These are phyloP conservation scores for Heterodera filipjevi DNA, from an alignment of 2,888 invertebrate species.

Conservation along the genomic window DNA sequence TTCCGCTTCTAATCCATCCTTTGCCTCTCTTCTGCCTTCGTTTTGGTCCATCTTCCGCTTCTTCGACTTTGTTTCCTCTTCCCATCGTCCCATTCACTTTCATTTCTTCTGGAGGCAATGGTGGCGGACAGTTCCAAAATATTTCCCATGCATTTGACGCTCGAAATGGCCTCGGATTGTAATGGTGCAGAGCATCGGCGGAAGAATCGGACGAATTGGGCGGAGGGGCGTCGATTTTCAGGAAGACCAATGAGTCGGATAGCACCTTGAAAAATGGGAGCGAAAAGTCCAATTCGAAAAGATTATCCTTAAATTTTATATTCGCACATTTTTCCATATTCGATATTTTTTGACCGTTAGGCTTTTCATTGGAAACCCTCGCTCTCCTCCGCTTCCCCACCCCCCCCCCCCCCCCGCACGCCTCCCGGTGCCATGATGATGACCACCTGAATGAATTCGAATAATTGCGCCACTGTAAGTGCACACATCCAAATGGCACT, in stretches of 20 bases:
- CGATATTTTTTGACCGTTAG: too few relatives aligned
- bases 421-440: background rate
- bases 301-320: too few relatives aligned
- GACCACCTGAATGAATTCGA: conserved; percentile 27
- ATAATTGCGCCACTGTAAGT: conserved; percentile 41
- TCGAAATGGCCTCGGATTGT: conserved; percentile 35
- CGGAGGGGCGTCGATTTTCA: conserved; percentile 38
- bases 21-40: conserved; percentile 33
- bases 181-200: conserved; percentile 37
- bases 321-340: too few relatives aligned
- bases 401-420: background rate
- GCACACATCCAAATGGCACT: conserved; percentile 40
- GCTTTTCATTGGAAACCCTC: too few relatives aligned
- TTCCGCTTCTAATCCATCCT: background rate
- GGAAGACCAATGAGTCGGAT: conserved; percentile 35
- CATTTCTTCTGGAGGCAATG: conserved; percentile 1
- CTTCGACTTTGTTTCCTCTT: conserved; percentile 22
- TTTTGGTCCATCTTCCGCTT: conserved; percentile 27
- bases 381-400: too few relatives aligned
- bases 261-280: conserved; percentile 29
- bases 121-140: conserved; percentile 46
- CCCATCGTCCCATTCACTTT: background rate
- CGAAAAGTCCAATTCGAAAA: too few relatives aligned
- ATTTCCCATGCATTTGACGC: conserved; percentile 42
- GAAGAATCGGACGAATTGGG: conserved; percentile 32